Evolutionary conservation across 30 jellyfish, hydroid and myxozoan species (phyloP).

Genomic region (Turritopsis rubra): DNA sequence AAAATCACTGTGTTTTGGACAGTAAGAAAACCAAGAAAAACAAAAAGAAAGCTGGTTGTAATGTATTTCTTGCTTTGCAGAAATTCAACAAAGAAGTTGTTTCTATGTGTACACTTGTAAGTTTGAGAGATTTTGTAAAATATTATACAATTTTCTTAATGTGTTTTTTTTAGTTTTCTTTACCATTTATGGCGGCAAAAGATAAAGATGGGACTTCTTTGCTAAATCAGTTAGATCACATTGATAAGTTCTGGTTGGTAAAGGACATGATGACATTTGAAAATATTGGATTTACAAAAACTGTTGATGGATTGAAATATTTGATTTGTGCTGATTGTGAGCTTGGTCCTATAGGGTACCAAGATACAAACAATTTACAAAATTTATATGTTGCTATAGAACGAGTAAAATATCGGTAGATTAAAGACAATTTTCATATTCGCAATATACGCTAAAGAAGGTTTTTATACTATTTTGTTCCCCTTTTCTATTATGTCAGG

Average conservation of each 20-base stretch:
- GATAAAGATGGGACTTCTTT: slow-evolving; percentile 1
- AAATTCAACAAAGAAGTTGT: no score
- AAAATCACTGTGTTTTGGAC: no score
- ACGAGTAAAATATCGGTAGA: slow-evolving; percentile 47
- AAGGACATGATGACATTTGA: slow-evolving; percentile 79
- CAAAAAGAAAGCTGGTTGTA: no score
- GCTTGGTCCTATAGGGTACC: slow-evolving; percentile 90
- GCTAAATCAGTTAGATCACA: slow-evolving; percentile 18
- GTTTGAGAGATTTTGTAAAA: no score
- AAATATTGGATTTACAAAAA: slow-evolving; percentile 83
- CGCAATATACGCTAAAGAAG: neutral
- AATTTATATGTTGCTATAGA: slow-evolving; percentile 59
- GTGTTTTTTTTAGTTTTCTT: slow-evolving; percentile 24
- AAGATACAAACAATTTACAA: slow-evolving; percentile 22
- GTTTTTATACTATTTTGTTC: neutral
- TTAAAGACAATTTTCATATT: neutral
- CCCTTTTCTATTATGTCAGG: no score
- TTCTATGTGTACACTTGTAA: no score
- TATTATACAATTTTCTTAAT: neutral
- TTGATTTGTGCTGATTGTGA: slow-evolving; percentile 98
- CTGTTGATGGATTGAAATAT: slow-evolving; percentile 53
- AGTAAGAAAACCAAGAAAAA: no score
- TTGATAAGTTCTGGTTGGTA: slow-evolving; percentile 54
- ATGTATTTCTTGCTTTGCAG: no score
- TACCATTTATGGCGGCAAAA: slow-evolving; percentile 31